Evolutionary conservation across 2,797 vertebrate species (phyloP).

Genomic region (Phataginus tetradactyla): DNA sequence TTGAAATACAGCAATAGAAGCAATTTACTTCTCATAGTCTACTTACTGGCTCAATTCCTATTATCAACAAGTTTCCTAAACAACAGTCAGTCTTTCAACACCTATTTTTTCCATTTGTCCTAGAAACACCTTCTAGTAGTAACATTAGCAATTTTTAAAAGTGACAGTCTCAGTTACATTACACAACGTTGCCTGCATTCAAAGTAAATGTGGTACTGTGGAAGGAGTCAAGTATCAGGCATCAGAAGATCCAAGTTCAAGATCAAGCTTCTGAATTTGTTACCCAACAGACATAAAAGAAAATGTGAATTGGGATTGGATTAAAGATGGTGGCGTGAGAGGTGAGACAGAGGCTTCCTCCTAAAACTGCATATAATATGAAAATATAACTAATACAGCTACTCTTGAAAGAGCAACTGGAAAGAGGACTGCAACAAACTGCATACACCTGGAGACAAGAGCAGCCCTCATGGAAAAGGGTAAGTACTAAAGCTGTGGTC

Average conservation of each 20-base stretch:
- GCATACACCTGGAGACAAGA: no score
- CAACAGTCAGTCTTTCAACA: background rate
- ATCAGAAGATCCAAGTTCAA: background rate
- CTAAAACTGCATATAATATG: no score
- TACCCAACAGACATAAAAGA: background rate
- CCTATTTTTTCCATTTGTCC: background rate
- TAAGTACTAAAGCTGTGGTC: no score
- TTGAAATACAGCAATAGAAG: constrained; percentile 66
- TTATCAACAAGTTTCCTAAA: background rate
- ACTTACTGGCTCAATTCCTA: constrained; percentile 42
- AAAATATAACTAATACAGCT: no score
- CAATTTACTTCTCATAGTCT: background rate
- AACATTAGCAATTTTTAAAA: background rate
- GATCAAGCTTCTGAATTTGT: background rate
- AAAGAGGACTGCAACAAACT: no score
- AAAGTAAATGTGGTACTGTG: background rate
- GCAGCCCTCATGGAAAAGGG: no score
- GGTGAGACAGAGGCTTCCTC: no score
- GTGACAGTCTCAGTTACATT: background rate
- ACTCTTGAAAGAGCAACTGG: no score
- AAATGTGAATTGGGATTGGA: no score
- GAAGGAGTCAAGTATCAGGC: background rate
- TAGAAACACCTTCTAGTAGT: background rate
- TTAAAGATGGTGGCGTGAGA: no score
- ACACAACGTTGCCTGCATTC: background rate